phyloP scores from a whole-genome alignment of 2,888 invertebrate species.

The Pristionchus japonicus region DNA sequence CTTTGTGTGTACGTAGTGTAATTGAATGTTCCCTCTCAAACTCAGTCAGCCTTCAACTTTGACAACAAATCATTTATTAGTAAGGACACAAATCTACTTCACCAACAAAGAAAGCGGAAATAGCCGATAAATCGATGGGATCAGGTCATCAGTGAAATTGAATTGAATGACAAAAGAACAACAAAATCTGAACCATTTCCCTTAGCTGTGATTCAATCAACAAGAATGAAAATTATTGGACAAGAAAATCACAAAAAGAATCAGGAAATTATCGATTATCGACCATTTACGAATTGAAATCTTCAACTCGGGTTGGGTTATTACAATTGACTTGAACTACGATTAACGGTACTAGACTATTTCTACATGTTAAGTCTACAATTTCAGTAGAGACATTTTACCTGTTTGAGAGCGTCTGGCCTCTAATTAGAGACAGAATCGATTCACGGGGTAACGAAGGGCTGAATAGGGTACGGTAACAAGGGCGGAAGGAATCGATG shows the following conservation, averaged over 20 bases:
- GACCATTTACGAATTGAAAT: background rate
- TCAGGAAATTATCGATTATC: background rate
- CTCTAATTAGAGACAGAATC: slow-evolving; percentile 13
- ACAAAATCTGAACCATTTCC: background rate
- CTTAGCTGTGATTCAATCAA: background rate
- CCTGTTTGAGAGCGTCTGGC: background rate
- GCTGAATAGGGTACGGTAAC: slow-evolving; percentile 11
- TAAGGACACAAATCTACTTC: background rate
- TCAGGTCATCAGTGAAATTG: background rate
- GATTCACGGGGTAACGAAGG: slow-evolving; percentile 23
- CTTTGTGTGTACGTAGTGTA: slow-evolving; percentile 5
- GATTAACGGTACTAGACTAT: background rate
- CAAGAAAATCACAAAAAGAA: background rate
- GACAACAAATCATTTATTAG: slow-evolving; percentile 6
- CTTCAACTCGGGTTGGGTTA: slow-evolving; percentile 24
- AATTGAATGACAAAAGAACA: slow-evolving; percentile 2
- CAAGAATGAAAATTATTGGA: background rate
- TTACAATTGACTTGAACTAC: background rate
- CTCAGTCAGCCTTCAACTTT: background rate
- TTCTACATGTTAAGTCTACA: slow-evolving; percentile 15
- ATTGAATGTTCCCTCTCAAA: background rate
- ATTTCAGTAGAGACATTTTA: background rate
- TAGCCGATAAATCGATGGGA: slow-evolving; percentile 25
- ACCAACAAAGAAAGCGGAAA: background rate
- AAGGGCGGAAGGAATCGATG: background rate